Base-by-base conservation (phyloP, 2,797 vertebrate species). In the Phalloptychus januarius region DNA sequence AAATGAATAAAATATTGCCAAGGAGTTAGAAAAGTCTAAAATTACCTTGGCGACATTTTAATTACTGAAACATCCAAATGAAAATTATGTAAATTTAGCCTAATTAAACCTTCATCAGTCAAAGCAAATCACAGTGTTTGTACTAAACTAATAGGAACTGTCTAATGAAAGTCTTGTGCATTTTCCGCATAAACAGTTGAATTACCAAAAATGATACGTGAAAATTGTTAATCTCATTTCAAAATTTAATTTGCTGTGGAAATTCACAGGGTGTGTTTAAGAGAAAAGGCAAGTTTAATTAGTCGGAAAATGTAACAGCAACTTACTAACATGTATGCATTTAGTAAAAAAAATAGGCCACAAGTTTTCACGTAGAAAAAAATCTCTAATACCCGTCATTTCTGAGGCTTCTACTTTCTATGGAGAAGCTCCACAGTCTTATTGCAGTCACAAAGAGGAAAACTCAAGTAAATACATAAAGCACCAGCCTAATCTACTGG, bases 161-260 rank as follows among this genome's bases (percentile, higher is more conserved):
- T 56, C 38, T 40, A 36, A 38, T 67, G 25, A 76, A 76, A 67
- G 8, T 73, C 33, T 54, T 56, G 31, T 33, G 23, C 31, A 75
- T 38, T 65, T 65, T 38, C 23, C 44, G 25, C 7, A 25, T 16
- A 76, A 50, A 67, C 25, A 25, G 31, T 7, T 36, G 23, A 48
- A 67, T 45, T 48, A 63, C 44, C 31, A 6, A 48, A 65, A 67
- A 48, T 67, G 23, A 76, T 38, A 54, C 54, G 72, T 78, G 50
- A 36, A 58, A 77, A 33, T 61, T 40, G 8, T 42, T 40, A 36
- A 40, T 61, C 25, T n/a, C 33, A 69, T n/a, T 69, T 7, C 6
- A 69, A 69, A 69, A 52, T 1, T 40, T 7, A 67, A 28, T 5
- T 20, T 8, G 33, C n/a, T 56, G 38, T 44, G n/a, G 15, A 18